Evolutionary conservation across 2,113 vertebrate species (phyloP).

Genomic region (Stigmatopora nigra): DNA sequence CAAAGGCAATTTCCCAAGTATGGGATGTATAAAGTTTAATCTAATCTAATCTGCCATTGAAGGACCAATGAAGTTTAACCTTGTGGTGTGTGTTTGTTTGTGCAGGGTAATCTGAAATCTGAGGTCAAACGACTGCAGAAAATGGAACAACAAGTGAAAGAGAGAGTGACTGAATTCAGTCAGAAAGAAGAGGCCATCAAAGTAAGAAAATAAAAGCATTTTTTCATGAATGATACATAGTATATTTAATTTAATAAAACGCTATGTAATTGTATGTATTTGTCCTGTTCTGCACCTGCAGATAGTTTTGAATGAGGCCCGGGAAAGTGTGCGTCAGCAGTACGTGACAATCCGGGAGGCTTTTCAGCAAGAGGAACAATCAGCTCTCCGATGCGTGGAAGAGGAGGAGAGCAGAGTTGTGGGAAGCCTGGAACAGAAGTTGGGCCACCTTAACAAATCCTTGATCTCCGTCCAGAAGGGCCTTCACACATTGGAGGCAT

Average conservation of each 20-base stretch:
- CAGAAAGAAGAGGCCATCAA: slow-evolving; percentile 51
- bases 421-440: slow-evolving; percentile 58
- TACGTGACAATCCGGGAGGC: slow-evolving; percentile 64
- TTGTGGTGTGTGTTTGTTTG: not conserved
- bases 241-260: not conserved
- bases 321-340: slow-evolving; percentile 56
- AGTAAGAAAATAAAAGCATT: slow-evolving; percentile 38
- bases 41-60: no score
- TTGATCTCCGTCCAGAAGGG: slow-evolving; percentile 52
- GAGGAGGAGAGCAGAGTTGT: slow-evolving; percentile 61
- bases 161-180: slow-evolving; percentile 43
- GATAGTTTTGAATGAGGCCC: slow-evolving; percentile 43
- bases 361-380: slow-evolving; percentile 65
- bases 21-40: no score
- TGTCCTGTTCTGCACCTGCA: slow-evolving; percentile 15
- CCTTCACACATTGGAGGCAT: slow-evolving; percentile 50
- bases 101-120: slow-evolving; percentile 59
- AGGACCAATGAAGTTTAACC: not conserved
- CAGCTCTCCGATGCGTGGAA: slow-evolving; percentile 54
- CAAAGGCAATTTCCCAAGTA: no score
- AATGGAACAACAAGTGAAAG: slow-evolving; percentile 45
- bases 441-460: slow-evolving; percentile 44
- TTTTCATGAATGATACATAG: not conserved
- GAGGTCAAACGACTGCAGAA: slow-evolving; percentile 64
- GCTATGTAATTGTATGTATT: not conserved